Evolutionary conservation across 2,113 vertebrate species (phyloP), one percentile per base, ranked within the genome.

Genomic region (Neolamprologus fasciatus): DNA sequence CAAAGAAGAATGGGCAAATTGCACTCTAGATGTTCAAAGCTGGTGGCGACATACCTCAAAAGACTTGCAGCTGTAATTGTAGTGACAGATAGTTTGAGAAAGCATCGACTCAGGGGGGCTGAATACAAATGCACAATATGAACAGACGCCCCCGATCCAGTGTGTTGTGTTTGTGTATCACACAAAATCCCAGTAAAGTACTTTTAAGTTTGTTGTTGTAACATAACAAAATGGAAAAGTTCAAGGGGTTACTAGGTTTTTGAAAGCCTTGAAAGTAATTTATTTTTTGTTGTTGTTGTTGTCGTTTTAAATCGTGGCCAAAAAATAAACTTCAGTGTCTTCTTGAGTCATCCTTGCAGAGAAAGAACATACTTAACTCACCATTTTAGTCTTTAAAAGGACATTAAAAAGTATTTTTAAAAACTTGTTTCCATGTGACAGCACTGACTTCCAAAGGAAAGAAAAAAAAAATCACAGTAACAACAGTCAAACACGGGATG

Each of bases 401-500:
- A 66, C 61, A 66, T 66, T 66, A 66, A n/a, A 58, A 37, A 12
- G 31, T 13, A 35, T 66, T 37, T 66, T 66, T 37, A 37, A 66
- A 63, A 80, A 61, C 0, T 7, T 51, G 71, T 83, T 90, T 81
- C 10, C 19, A 84, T 58, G 14, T 57, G 54, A 83, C 89, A 90
- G 51, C 73, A 86, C 63, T 35, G 66, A 63, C 58, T 16, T 71
- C 53, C 17, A 28, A 35, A 17, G 57, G 14, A 61, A 63, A 47
- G 61, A n/a, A 28, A 84, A 19, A 78, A 21, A 13, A 45, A 16
- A 12, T 28, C 40, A 86, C 66, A 50, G 26, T 28, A 76, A 86
- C 54, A 53, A 88, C 86, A 91, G 42, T 21, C 76, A n/a, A 84
- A 89, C 73, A 92, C 26, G 28, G 9, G 76, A 85, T 81, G 87